These are phyloP conservation scores for Jaculus jaculus DNA, from an alignment of 2,113 vertebrate species.

Conservation along the genomic window DNA sequence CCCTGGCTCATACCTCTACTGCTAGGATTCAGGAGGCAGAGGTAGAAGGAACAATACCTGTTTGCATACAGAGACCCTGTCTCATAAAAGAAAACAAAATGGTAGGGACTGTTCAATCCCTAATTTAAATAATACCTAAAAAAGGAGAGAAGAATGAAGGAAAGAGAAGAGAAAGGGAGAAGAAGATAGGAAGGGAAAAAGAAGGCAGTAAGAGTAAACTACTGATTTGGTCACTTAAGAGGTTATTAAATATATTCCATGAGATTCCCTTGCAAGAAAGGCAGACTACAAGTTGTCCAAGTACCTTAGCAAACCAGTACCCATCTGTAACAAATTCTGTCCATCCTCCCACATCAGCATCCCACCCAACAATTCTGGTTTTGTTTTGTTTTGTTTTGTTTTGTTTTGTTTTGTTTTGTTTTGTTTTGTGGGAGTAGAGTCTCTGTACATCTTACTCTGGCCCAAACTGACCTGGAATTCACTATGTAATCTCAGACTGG, in stretches of 20 bases:
- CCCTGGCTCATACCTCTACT: not conserved
- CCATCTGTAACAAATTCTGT: not conserved
- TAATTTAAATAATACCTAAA: slow-evolving; percentile 45
- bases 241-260: not conserved
- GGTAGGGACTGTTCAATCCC: not conserved
- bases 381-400: too few species aligned
- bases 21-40: too few species aligned
- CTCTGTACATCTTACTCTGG: too few species aligned
- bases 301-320: not conserved
- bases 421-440: too few species aligned
- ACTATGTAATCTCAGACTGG: too few species aligned
- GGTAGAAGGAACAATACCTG: too few species aligned
- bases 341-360: not conserved
- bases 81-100: too few species aligned
- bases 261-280: not conserved
- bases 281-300: not conserved
- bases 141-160: not conserved
- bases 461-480: too few species aligned
- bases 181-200: not conserved
- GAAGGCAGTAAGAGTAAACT: not conserved
- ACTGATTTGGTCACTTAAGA: not conserved
- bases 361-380: not conserved
- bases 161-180: not conserved
- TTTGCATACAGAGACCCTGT: not conserved
- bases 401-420: too few species aligned